Evolutionary conservation across 2,113 vertebrate genomes (phyloP).

Genomic region (Rousettus leschenaultii): DNA sequence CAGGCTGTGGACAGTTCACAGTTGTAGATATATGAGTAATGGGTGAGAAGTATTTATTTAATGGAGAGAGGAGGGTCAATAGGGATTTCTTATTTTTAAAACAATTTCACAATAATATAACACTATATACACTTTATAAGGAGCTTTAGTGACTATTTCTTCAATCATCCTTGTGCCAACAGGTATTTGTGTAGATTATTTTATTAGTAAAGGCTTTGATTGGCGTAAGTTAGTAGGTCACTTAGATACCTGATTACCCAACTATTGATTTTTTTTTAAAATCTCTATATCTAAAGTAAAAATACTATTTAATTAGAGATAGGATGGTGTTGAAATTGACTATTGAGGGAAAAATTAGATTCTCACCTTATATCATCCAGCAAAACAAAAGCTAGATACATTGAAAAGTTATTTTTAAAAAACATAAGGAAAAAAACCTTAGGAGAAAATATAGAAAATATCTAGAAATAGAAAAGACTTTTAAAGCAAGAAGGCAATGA

Average conservation of each 20-base stretch:
- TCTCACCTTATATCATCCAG: neutral
- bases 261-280: neutral
- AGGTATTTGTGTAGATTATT: neutral
- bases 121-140: neutral
- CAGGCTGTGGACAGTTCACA: neutral
- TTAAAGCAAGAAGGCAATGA: neutral
- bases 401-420: neutral
- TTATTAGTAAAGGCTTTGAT: neutral
- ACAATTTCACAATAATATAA: neutral
- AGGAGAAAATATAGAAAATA: neutral
- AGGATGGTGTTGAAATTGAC: neutral
- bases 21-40: neutral
- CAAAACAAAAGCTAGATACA: neutral
- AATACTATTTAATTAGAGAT: neutral
- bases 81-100: neutral
- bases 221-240: neutral
- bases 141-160: neutral
- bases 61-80: neutral
- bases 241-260: neutral
- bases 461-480: neutral
- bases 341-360: neutral
- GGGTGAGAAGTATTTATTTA: neutral
- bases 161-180: neutral
- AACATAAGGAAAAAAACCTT: neutral
- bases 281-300: neutral